Evolutionary conservation across 2,113 vertebrate species (phyloP).

Genomic region (Empidonax traillii): DNA sequence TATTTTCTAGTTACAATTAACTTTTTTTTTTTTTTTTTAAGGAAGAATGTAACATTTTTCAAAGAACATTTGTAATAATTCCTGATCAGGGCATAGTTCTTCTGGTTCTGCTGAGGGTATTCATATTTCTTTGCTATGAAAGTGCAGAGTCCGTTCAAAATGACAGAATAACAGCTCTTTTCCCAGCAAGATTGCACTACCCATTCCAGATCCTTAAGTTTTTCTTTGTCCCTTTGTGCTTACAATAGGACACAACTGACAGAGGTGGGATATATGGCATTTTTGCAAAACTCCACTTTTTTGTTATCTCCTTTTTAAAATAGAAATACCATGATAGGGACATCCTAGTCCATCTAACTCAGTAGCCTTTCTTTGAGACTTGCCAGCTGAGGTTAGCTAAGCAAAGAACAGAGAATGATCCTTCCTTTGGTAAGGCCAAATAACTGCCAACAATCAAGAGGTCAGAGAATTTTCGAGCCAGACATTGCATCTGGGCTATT

Average conservation of each 20-base stretch:
- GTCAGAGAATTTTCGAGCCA: slow-evolving; percentile 13
- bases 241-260: background rate
- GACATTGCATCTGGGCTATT: slow-evolving; percentile 48
- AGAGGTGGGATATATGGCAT: background rate
- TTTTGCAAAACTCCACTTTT: background rate
- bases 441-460: background rate
- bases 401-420: background rate
- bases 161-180: background rate
- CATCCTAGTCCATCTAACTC: background rate
- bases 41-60: background rate
- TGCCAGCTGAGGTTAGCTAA: background rate
- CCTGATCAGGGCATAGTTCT: background rate
- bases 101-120: background rate
- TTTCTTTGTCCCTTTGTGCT: background rate
- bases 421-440: background rate
- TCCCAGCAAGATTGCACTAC: background rate
- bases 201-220: background rate
- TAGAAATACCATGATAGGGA: background rate
- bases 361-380: background rate
- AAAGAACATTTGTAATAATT: background rate
- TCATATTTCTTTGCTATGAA: background rate
- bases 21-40: background rate
- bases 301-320: background rate
- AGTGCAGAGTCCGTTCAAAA: background rate
- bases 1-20: background rate